A percentile compares a stretch with the other conserved stretches of the same genome.
These are phyloP conservation scores for Typhlomys cinereus DNA, from an alignment of 2,113 vertebrate species.

Conservation along the genomic window DNA sequence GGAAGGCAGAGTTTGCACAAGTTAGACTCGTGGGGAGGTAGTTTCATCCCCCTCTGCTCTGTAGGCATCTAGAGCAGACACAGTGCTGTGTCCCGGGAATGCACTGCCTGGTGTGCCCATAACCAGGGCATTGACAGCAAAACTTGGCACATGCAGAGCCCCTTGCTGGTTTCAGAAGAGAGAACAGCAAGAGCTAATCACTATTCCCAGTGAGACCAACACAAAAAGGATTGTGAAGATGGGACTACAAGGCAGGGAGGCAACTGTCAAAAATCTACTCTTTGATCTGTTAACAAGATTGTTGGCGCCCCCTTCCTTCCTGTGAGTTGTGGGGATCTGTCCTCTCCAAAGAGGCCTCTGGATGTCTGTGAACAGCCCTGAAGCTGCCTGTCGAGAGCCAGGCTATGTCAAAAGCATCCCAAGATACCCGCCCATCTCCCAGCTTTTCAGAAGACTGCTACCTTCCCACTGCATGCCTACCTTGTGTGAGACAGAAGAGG, in stretches of 20 bases:
- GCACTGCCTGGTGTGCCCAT: neutral
- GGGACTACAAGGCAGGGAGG: neutral
- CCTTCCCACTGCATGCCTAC: neutral
- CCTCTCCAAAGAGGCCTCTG: neutral
- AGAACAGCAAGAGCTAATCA: conserved; percentile 61
- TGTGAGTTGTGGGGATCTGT: neutral
- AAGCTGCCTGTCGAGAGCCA: neutral
- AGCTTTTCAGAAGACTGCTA: neutral
- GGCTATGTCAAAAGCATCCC: neutral
- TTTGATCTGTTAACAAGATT: conserved; percentile 22
- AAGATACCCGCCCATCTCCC: neutral
- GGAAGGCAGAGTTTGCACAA: neutral
- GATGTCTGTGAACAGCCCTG: neutral
- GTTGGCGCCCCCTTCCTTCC: neutral
- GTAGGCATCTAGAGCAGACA: neutral
- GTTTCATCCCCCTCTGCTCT: conserved; percentile 12
- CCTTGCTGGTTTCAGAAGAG: conserved; percentile 63
- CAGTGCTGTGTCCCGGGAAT: conserved; percentile 26
- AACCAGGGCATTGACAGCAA: conserved; percentile 27
- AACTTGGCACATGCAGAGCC: conserved; percentile 32
- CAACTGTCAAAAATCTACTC: neutral
- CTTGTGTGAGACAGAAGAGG: neutral
- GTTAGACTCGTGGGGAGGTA: neutral
- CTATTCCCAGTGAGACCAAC: conserved; percentile 1
- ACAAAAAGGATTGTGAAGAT: neutral